These are phyloP conservation scores for Streptopelia turtur DNA, from an alignment of 2,797 vertebrate genomes.

Conservation along the genomic window DNA sequence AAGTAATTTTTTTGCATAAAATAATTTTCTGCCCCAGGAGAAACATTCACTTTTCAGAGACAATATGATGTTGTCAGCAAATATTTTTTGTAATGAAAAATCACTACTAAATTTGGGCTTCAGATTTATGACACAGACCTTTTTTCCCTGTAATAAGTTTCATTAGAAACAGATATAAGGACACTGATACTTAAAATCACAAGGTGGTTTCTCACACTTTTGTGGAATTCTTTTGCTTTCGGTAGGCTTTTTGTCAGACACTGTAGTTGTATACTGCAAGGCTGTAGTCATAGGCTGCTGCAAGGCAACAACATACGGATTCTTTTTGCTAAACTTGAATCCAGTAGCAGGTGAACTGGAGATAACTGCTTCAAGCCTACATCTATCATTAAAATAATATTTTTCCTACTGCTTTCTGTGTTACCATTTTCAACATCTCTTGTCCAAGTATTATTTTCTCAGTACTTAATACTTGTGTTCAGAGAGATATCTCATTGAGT, in stretches of 20 bases:
- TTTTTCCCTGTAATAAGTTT: not conserved
- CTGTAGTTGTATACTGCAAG: not conserved
- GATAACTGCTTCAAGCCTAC: not conserved
- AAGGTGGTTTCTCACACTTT: not conserved
- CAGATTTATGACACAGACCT: not conserved
- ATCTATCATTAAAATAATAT: not conserved
- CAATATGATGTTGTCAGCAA: not conserved
- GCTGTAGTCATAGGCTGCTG: not conserved
- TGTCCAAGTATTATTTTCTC: not conserved
- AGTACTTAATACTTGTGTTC: not conserved
- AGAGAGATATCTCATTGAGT: not conserved
- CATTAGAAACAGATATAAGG: not conserved
- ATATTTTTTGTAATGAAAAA: not conserved
- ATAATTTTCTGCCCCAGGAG: not conserved
- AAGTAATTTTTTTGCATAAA: not conserved
- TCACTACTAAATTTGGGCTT: not conserved
- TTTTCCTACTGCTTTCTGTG: not conserved
- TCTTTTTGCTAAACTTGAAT: not conserved
- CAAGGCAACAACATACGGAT: not conserved
- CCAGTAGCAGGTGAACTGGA: not conserved
- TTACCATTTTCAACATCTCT: not conserved
- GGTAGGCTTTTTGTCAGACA: not conserved
- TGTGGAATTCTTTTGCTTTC: not conserved
- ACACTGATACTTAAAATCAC: not conserved
- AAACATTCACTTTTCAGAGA: not conserved